These are phyloP conservation scores for Hydroisotoma schaefferi DNA, from an alignment of 2,888 invertebrate genomes.

Conservation along the genomic window DNA sequence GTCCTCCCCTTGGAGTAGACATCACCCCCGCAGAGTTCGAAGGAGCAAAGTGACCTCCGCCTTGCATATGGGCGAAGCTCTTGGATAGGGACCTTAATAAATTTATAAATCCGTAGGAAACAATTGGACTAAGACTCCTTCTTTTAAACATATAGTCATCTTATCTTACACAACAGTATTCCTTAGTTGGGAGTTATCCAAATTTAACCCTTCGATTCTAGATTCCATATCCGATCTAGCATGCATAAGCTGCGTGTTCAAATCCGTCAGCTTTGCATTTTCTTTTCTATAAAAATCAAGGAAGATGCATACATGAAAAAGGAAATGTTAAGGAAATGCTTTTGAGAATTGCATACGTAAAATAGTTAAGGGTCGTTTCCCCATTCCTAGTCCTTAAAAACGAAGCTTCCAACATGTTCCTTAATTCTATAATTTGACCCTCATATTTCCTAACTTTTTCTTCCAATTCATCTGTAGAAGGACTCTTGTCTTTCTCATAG, in stretches of 20 bases:
- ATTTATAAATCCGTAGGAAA: too few relatives aligned
- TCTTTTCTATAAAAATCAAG: constrained; percentile 7
- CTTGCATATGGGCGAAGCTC: too few relatives aligned
- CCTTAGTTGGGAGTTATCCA: constrained; percentile 19
- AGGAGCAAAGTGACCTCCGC: too few relatives aligned
- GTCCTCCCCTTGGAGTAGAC: too few relatives aligned
- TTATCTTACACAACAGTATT: constrained; percentile 29
- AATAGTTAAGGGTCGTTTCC: constrained; percentile 6
- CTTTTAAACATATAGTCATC: too few relatives aligned
- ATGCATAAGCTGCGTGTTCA: neutral
- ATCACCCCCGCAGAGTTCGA: too few relatives aligned
- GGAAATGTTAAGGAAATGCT: neutral
- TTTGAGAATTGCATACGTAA: neutral
- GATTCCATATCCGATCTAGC: neutral
- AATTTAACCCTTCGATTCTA: neutral
- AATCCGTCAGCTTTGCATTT: constrained; percentile 7
- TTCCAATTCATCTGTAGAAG: constrained; percentile 17
- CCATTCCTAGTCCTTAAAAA: constrained; percentile 13
- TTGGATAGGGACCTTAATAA: too few relatives aligned
- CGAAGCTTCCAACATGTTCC: constrained; percentile 5
- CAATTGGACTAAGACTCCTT: too few relatives aligned
- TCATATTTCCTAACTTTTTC: constrained; percentile 2
- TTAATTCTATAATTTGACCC: constrained; percentile 9
- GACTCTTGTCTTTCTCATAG: constrained; percentile 4
- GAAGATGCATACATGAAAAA: neutral